These are phyloP conservation scores for Cyanoramphus novaezelandiae DNA, from an alignment of 2,113 vertebrate species.

Conservation along the genomic window DNA sequence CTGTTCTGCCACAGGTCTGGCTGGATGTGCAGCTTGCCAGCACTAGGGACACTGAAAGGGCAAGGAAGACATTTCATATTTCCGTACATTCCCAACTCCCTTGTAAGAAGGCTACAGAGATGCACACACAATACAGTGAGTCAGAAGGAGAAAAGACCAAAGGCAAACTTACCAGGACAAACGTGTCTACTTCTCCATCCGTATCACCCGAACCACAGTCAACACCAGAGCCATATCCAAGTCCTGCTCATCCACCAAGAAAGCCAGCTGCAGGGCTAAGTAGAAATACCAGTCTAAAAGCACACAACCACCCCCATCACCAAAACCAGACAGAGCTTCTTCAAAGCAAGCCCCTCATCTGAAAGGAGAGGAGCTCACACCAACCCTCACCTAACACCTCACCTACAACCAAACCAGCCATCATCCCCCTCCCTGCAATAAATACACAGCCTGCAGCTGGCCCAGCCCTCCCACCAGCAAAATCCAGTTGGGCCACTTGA, in stretches of 20 bases:
- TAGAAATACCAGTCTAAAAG: background rate
- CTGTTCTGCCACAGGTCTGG: constrained; percentile 27
- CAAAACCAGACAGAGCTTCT: background rate
- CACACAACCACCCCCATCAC: no score
- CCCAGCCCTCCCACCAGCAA: background rate
- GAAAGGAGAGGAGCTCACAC: background rate
- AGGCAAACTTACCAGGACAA: background rate
- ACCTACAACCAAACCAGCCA: background rate
- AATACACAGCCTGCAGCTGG: background rate
- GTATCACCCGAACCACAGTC: background rate
- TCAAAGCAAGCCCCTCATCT: accelerated
- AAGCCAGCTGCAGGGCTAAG: background rate
- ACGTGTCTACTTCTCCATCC: background rate
- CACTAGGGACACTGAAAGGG: background rate
- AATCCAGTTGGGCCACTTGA: background rate
- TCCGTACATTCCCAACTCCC: background rate
- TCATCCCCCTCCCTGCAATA: accelerated
- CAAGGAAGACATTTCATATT: background rate
- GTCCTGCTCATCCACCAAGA: background rate
- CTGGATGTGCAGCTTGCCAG: background rate
- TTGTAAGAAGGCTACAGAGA: background rate
- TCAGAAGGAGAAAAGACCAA: background rate
- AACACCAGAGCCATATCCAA: background rate
- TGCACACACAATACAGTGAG: accelerated
- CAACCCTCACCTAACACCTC: accelerated